Percentiles rank a stretch among this genome's conserved stretches.
Conservation (phyloP, 2,113 vertebrate species). For the Thalassoma bifasciatum region DNA sequence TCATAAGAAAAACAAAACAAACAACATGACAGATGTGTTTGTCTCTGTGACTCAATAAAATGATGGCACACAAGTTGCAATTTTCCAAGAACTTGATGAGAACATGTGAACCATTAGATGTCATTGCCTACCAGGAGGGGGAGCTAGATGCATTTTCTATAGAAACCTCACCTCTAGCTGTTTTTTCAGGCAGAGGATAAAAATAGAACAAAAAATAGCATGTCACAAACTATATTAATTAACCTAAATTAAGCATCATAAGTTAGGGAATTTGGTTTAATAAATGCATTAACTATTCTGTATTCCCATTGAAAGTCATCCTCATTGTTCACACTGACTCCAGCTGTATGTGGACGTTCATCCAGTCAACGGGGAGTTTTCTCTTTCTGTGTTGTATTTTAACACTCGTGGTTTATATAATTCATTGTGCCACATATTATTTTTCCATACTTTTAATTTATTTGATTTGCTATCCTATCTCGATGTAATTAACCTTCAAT, state of each 20-base stretch:
- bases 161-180: background rate
- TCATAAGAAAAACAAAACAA: too few species aligned
- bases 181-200: background rate
- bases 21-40: too few species aligned
- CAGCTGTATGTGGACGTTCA: background rate
- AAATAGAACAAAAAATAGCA: too few species aligned
- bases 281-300: too few species aligned
- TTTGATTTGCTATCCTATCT: background rate
- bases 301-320: too few species aligned
- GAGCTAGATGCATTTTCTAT: constrained; percentile 31
- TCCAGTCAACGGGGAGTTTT: background rate
- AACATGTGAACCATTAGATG: too few species aligned
- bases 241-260: background rate
- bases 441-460: background rate
- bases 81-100: too few species aligned
- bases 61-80: background rate
- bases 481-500: constrained; percentile 32
- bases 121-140: constrained; percentile 40
- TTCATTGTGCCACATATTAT: background rate
- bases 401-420: too few species aligned
- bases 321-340: background rate
- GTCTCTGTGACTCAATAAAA: too few species aligned
- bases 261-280: background rate
- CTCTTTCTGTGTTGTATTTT: background rate
- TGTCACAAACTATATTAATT: background rate